Evolutionary conservation across 2,113 vertebrate genomes (phyloP).

Genomic region (Leuciscus idus): DNA sequence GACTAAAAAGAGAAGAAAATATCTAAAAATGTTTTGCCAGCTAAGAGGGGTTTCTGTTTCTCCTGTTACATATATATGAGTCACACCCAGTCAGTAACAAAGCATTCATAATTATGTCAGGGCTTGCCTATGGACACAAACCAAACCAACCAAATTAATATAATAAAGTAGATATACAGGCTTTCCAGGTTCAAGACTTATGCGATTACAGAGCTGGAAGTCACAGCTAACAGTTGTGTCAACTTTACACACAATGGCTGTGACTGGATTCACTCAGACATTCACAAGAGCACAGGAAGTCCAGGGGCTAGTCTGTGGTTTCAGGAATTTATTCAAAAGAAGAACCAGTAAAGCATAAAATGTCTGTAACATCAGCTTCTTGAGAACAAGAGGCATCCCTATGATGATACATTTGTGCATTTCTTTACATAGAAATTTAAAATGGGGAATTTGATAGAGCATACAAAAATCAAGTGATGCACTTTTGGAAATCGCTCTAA

Average conservation of each 20-base stretch:
- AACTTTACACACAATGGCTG: not conserved
- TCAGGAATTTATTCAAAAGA: not conserved
- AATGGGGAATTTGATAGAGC: not conserved
- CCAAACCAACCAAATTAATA: not conserved
- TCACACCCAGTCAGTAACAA: slow-evolving; percentile 13
- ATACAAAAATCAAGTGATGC: not conserved
- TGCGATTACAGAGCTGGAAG: not conserved
- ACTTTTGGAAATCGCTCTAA: not conserved
- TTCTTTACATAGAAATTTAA: not conserved
- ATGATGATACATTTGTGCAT: not conserved
- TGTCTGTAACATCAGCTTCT: not conserved
- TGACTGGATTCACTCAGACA: not conserved
- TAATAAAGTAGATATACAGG: not conserved
- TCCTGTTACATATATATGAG: not conserved
- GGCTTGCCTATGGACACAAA: not conserved
- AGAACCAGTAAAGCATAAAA: not conserved
- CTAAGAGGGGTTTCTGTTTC: not conserved
- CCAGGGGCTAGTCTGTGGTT: not conserved
- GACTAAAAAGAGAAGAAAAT: not conserved
- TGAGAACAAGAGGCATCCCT: not conserved
- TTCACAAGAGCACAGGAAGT: not conserved
- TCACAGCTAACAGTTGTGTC: not conserved
- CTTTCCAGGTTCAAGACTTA: too few species aligned
- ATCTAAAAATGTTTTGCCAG: not conserved
- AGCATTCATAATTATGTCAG: not conserved